phyloP scores from a whole-genome alignment of 2,797 vertebrate genomes.

The Lepus townsendii region DNA sequence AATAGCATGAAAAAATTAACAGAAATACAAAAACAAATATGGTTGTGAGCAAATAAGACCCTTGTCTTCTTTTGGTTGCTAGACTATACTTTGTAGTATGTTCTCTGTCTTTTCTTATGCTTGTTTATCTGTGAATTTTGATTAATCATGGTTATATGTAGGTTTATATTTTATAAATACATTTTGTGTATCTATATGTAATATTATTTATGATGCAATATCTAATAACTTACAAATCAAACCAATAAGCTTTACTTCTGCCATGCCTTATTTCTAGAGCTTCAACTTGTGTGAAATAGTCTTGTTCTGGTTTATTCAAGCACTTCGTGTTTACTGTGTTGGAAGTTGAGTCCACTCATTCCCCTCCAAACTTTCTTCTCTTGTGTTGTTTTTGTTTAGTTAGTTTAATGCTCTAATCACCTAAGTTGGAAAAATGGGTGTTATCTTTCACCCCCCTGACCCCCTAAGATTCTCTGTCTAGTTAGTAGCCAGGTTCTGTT shows the following conservation, averaged over 20 bases:
- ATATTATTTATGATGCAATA: not conserved
- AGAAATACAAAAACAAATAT: not conserved
- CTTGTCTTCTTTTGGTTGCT: not conserved
- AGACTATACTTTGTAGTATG: not conserved
- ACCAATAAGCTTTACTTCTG: not conserved
- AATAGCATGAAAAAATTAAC: not conserved
- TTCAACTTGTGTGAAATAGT: not conserved
- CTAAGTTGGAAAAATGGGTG: not conserved
- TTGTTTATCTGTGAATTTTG: not conserved
- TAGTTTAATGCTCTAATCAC: not conserved
- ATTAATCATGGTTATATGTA: not conserved
- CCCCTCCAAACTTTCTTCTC: not conserved
- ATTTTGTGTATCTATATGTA: not conserved
- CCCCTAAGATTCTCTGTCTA: not conserved
- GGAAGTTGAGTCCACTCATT: not conserved
- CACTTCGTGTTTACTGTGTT: not conserved
- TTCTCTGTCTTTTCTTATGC: not conserved
- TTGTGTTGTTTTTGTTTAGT: not conserved
- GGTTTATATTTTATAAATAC: not conserved
- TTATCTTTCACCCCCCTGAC: not conserved
- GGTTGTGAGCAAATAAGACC: not conserved
- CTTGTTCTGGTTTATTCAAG: not conserved
- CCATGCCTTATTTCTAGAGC: not conserved
- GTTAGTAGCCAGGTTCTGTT: not conserved
- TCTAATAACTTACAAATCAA: not conserved